phyloP scores from a whole-genome alignment of 2,113 vertebrate species.

The Anguilla japonica region DNA sequence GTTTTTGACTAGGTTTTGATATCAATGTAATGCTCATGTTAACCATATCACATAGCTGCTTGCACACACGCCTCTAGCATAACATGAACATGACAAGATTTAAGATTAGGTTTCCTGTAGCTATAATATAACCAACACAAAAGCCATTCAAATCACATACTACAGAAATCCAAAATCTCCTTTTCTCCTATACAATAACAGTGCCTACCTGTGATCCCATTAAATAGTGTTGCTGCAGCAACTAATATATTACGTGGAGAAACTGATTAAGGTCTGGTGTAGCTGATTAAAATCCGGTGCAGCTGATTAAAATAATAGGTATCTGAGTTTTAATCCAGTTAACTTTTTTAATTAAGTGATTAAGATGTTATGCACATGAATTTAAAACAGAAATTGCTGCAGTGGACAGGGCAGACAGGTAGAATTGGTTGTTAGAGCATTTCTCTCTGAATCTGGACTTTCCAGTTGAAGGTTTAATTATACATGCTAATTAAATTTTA shows the following conservation, averaged over 20 bases:
- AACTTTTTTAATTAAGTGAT: conserved; percentile 20
- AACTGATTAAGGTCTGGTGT: not conserved
- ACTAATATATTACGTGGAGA: not conserved
- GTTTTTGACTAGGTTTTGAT: too few relatives aligned
- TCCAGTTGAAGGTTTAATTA: not conserved
- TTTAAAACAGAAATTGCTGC: not conserved
- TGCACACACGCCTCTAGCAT: too few relatives aligned
- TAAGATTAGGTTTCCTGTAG: too few relatives aligned
- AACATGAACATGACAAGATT: too few relatives aligned
- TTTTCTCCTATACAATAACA: not conserved
- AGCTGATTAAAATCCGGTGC: conserved; percentile 11
- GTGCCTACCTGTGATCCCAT: not conserved
- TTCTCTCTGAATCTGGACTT: not conserved
- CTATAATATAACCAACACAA: too few relatives aligned
- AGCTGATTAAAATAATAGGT: conserved; percentile 8
- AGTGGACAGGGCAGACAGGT: not conserved
- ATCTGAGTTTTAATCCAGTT: conserved; percentile 25
- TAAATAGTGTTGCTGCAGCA: not conserved
- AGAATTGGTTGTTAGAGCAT: not conserved
- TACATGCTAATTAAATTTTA: not conserved
- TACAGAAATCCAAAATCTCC: not conserved
- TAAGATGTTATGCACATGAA: not conserved
- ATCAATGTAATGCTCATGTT: too few relatives aligned
- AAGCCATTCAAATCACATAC: too few relatives aligned
- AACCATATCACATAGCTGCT: too few relatives aligned